Base-by-base conservation (phyloP, 2,113 vertebrate genomes). In the Chloebia gouldiae region DNA sequence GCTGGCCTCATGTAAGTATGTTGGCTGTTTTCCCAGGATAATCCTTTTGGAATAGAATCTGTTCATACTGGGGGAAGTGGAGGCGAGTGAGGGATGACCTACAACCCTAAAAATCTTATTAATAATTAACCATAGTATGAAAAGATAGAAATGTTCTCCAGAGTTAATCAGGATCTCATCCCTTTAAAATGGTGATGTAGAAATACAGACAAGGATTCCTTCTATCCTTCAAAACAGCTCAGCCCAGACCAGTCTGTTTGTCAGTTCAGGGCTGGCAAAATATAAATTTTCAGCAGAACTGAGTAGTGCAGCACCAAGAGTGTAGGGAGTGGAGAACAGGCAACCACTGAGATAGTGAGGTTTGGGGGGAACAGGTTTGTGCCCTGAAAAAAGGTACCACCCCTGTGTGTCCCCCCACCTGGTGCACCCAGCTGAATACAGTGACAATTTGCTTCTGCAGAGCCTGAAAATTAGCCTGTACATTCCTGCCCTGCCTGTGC, bases 1-100 rank as follows among this genome's bases (percentile, higher is more conserved):
- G 76, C 69, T 92, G 60, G 76, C 56, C 82, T 93, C 94, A 19
- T 83, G 91, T 92, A 95, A 77, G 71, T 56, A 17, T 78, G 49
- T 60, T 96, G 94, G 95, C 94, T 68, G 23, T 75, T 60, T 95
- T 97, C 94, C 96, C 82, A 92, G 96, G 88, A 81, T 94, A 94
- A 95, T 88, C 71, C 37, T 96, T 94, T 93, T 95, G 80, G 44
- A 92, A 94, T 51, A 56, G 60, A 90, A 73, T 81, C 14, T 78
- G 44, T 75, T 90, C 92, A 65, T 60, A 81, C 13, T 60, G 45
- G 51, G 66, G 76, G 65, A 78, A 95, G 33, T 60, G 27, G 7
- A 56, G 51, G 50, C 90, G 66, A 92, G 47, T 61, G 40, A 79
- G 61, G 78, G 45, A 69, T 80, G 57, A 91, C 85, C 90, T 79